Conservation (phyloP, 1,140 invertebrate genomes). For the Leptoteleia sp. region DNA sequence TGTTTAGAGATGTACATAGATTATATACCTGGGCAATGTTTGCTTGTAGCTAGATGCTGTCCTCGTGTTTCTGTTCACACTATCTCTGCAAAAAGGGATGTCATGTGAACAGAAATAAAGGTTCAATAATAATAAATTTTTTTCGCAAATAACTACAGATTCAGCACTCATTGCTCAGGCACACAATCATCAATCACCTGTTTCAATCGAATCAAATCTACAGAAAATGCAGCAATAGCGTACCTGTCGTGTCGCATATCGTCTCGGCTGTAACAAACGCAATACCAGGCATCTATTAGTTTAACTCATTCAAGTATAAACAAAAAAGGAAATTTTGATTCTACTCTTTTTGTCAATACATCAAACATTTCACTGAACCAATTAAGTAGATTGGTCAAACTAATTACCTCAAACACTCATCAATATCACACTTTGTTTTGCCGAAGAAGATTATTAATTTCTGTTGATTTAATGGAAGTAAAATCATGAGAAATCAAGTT, state of each 20-base stretch:
- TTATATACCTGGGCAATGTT: conserved; percentile 82
- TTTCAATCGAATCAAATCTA: conserved; percentile 80
- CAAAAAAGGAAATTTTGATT: conserved; percentile 19
- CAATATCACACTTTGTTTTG: too few species aligned
- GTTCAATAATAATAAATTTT: conserved; percentile 71
- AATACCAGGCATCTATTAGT: conserved; percentile 78
- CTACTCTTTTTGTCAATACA: conserved; percentile 5
- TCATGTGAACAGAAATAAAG: conserved; percentile 81
- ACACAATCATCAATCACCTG: conserved; percentile 81
- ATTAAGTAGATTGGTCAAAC: conserved; percentile 10
- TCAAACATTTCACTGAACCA: background rate
- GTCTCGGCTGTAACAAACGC: conserved; percentile 81
- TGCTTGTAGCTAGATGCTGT: conserved; percentile 82
- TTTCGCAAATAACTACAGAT: conserved; percentile 77
- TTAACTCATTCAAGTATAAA: conserved; percentile 61
- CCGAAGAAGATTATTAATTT: too few species aligned
- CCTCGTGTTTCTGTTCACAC: conserved; percentile 82
- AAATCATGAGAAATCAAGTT: too few species aligned
- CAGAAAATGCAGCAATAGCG: conserved; percentile 80
- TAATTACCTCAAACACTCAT: too few species aligned
- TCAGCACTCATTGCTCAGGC: conserved; percentile 82
- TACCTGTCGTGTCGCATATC: conserved; percentile 83
- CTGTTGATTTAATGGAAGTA: too few species aligned
- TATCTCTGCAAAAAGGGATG: conserved; percentile 82
- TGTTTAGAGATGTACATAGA: conserved; percentile 76